A percentile compares a stretch with the other conserved stretches of the same genome.
Evolutionary conservation across 1,140 invertebrate genomes (phyloP).

Genomic region (Hestina assimilis): DNA sequence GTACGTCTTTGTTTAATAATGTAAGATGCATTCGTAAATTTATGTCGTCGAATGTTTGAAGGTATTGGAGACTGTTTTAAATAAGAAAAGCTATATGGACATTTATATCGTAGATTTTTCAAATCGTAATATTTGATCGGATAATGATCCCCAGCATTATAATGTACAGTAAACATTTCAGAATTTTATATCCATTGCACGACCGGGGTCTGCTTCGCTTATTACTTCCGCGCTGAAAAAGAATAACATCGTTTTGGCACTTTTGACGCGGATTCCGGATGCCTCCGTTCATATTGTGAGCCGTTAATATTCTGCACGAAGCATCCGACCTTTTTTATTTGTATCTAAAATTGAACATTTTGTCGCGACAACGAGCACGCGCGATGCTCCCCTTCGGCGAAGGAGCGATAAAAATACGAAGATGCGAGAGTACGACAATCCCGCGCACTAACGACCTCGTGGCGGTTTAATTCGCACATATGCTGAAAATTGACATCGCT

Average conservation of each 20-base stretch:
- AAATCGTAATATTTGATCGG: constrained; percentile 57
- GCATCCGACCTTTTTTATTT: constrained; percentile 78
- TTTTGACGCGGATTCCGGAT: constrained; percentile 75
- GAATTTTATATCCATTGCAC: constrained; percentile 73
- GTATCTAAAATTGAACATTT: constrained; percentile 78
- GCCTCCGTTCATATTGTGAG: constrained; percentile 75
- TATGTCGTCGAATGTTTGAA: too few species aligned
- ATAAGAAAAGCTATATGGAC: constrained; percentile 62
- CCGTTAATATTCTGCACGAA: constrained; percentile 75
- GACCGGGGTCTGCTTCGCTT: constrained; percentile 57
- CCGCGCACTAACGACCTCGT: constrained; percentile 51
- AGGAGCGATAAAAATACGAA: constrained; percentile 69
- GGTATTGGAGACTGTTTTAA: constrained; percentile 47
- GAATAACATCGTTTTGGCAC: constrained; percentile 75
- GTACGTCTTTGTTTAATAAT: not conserved
- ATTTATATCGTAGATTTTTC: constrained; percentile 61
- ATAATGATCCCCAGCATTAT: constrained; percentile 58
- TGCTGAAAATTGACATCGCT: constrained; percentile 32
- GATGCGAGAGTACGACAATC: constrained; percentile 43
- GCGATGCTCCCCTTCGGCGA: constrained; percentile 52
- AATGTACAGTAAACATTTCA: constrained; percentile 69
- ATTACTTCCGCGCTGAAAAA: constrained; percentile 72
- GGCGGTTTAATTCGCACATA: constrained; percentile 38
- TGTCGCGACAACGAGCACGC: constrained; percentile 70
- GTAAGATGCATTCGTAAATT: not conserved